Base-by-base conservation (phyloP, 2,888 invertebrate genomes). In the Sycophila texana region DNA sequence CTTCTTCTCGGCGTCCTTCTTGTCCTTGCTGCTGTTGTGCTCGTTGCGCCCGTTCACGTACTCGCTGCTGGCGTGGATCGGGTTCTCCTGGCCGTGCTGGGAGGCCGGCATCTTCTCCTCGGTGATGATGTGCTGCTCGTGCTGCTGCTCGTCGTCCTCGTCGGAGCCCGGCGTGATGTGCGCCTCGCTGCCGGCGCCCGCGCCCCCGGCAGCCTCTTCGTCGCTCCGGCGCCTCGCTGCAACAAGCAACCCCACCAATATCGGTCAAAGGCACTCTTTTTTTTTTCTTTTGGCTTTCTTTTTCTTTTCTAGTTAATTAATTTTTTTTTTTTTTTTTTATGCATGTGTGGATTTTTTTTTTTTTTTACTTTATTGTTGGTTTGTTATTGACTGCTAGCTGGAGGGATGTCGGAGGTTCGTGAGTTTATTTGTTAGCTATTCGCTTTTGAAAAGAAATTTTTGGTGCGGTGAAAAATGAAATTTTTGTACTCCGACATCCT, bases 121-220 rank as follows among this genome's bases (percentile, higher is more conserved):
- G 83, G 86, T 90, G 85, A 90, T 90, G 83, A 87, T 88, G 70
- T 88, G 89, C 83, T 89, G 88, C 84, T 89, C 88, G 85, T 89
- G 88, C 74, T 87, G 71, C 39, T 79, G 66, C 61, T 85, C 85
- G 70, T 85, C 85, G 81, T 89, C 88, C 78, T 89, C 89, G 84
- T 88, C 92, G 87, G 90, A 90, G 74, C 92, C 93, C 77, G 93
- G 93, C 88, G 91, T 92, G 90, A 93, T 93, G 90, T 92, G 93
- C 81, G 92, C 92, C 81, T 92, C 93, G 88, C 93, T 91, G 84
- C 90, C 93, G 86, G 93, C 93, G 86, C 93, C 93, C 67, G 92
- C 91, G 83, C 92, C 93, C 86, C 92, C 93, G 86, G 93, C 92
- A 53, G 93, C 91, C 84, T 93, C 93, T 89, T 90, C 90, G 84